Base-by-base conservation (phyloP, 2,888 invertebrate genomes). In the Adelphocoris suturalis region DNA sequence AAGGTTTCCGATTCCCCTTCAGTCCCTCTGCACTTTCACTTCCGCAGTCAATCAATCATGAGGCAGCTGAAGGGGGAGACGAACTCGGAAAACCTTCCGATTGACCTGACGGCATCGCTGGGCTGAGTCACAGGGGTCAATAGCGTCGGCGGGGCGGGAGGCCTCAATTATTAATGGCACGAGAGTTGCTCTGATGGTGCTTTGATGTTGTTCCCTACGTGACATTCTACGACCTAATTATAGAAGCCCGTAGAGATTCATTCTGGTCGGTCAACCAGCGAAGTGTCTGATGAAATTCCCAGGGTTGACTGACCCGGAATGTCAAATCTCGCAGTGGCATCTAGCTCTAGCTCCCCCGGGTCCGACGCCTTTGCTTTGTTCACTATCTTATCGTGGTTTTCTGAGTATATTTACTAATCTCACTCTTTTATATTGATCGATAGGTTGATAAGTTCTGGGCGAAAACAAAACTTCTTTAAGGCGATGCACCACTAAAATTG, bases 81-180 rank as follows among this genome's bases (percentile, higher is more conserved):
- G 68, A 68, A 57, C 57, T 16, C n/a, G 57, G 23, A 27, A 68
- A 68, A 27, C 68, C 68, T 68, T 68, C 68, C 68, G 23, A 78
- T 78, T 78, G 78, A 78, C 78, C 78, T 52, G 19, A 82, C 52
- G 48, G 48, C 48, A 78, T n/a, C 78, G 78, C 46, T 28, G 19
- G 86, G 86, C 37, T 86, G 86, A 86, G 47, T 75, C 86, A 85
- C 57, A 57, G 47, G 86, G 86, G 86, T 86, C 86, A 86, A 86
- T 86, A 86, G 75, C 86, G 86, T 75, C 86, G 75, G 75, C 68
- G 27, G 27, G 85, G 85, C 85, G 85, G 61, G 61, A 52, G 57
- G 57, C n/a, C 28, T 86, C 75, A 86, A 75, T 68, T 86, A 86
- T 86, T 86, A 86, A 86, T 75, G 86, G 48, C 46, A 75, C 55